Evolutionary conservation across 1,140 invertebrate genomes (phyloP).

Genomic region (Heliothis virescens): DNA sequence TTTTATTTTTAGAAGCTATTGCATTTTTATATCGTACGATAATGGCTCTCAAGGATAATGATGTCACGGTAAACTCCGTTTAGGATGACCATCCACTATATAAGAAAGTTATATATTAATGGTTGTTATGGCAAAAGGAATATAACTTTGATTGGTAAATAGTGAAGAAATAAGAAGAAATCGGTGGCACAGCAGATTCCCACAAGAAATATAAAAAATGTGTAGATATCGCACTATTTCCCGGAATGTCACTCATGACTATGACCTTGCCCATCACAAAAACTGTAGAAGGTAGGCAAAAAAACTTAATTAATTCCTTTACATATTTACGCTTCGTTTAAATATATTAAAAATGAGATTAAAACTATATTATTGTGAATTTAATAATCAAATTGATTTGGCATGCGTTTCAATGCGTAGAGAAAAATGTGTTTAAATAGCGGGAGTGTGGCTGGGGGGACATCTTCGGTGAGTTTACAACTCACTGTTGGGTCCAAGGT

Average conservation of each 20-base stretch:
- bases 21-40: no score
- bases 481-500: slow-evolving; percentile 66
- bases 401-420: slow-evolving; percentile 55
- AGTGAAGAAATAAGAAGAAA: no score
- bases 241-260: neutral
- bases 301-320: slow-evolving; percentile 30
- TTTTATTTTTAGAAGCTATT: no score
- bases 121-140: neutral
- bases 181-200: no score
- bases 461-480: slow-evolving; percentile 72
- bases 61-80: neutral
- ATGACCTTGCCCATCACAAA: neutral
- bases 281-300: neutral
- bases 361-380: slow-evolving; percentile 54
- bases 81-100: neutral
- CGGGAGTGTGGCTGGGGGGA: neutral
- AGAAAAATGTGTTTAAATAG: slow-evolving; percentile 64
- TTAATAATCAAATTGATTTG: slow-evolving; percentile 77
- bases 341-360: slow-evolving; percentile 59
- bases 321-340: slow-evolving; percentile 56
- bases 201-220: no score
- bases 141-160: no score
- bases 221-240: neutral
- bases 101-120: slow-evolving; percentile 1
- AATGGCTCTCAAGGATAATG: neutral